These are phyloP conservation scores for Choloepus hoffmanni DNA, from an alignment of 2,113 vertebrate genomes.

Conservation along the genomic window DNA sequence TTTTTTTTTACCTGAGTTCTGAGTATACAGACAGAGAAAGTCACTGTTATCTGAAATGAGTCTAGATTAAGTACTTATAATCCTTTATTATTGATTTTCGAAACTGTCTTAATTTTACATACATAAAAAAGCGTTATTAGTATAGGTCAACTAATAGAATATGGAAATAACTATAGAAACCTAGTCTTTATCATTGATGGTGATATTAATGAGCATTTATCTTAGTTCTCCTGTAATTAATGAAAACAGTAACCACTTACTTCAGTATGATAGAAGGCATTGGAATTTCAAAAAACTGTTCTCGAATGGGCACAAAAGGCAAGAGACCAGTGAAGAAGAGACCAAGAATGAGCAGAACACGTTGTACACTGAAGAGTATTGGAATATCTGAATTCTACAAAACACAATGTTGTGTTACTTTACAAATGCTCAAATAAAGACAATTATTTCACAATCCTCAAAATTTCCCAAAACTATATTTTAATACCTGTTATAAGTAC, in stretches of 20 bases:
- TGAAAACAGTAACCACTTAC: slow-evolving; percentile 85
- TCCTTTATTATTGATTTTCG: slow-evolving; percentile 41
- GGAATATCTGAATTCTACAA: slow-evolving; percentile 95
- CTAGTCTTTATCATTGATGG: neutral
- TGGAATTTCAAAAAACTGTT: slow-evolving; percentile 98
- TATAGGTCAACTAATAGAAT: neutral
- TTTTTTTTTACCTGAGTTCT: slow-evolving; percentile 34
- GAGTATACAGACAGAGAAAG: neutral
- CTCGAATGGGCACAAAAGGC: slow-evolving; percentile 95
- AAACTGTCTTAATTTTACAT: slow-evolving; percentile 24
- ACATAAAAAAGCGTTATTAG: neutral
- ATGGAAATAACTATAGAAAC: slow-evolving; percentile 32
- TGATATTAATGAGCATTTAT: slow-evolving; percentile 27
- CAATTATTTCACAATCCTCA: slow-evolving; percentile 39
- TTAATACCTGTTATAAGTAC: slow-evolving; percentile 12
- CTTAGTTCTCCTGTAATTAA: neutral
- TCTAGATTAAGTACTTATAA: neutral
- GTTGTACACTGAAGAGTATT: slow-evolving; percentile 94
- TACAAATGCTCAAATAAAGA: slow-evolving; percentile 1
- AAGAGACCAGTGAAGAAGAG: slow-evolving; percentile 98
- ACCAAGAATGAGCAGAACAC: slow-evolving; percentile 94
- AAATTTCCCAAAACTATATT: neutral
- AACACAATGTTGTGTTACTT: slow-evolving; percentile 65
- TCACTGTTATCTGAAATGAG: neutral
- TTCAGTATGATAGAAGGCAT: slow-evolving; percentile 98